These are phyloP conservation scores for Anomalospiza imberbis DNA, from an alignment of 2,797 vertebrate species.

Conservation along the genomic window DNA sequence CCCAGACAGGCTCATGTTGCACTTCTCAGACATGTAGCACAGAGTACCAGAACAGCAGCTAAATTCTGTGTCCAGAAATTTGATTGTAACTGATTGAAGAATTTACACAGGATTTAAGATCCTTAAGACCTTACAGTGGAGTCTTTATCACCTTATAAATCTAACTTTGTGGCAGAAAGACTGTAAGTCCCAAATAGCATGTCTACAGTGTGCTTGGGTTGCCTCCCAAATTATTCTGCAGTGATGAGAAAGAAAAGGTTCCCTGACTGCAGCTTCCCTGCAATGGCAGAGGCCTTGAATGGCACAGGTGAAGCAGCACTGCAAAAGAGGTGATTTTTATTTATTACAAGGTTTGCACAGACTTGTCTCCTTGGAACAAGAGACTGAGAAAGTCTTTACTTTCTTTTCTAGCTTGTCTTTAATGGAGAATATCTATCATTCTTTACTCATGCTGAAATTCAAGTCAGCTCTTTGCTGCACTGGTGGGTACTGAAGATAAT, in stretches of 20 bases:
- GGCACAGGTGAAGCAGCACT: not conserved
- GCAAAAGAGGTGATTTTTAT: not conserved
- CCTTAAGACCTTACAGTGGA: not conserved
- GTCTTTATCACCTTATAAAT: not conserved
- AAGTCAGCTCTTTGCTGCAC: not conserved
- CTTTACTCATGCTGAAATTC: not conserved
- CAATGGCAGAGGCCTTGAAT: not conserved
- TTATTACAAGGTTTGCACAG: slow-evolving; percentile 6
- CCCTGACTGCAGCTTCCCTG: not conserved
- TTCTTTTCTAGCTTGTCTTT: not conserved
- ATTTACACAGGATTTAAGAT: not conserved
- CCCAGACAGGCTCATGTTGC: fast-evolving
- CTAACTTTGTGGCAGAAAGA: not conserved
- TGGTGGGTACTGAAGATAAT: not conserved
- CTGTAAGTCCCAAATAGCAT: not conserved
- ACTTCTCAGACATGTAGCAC: not conserved
- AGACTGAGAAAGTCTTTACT: not conserved
- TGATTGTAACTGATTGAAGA: not conserved
- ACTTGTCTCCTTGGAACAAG: not conserved
- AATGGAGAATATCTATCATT: slow-evolving; percentile 18
- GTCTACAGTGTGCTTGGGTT: not conserved
- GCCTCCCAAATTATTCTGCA: not conserved
- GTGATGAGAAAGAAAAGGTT: not conserved
- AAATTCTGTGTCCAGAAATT: not conserved
- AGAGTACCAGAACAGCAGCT: not conserved